Conservation (phyloP, 2,113 vertebrate species). For the Onychorhynchus coronatus region DNA sequence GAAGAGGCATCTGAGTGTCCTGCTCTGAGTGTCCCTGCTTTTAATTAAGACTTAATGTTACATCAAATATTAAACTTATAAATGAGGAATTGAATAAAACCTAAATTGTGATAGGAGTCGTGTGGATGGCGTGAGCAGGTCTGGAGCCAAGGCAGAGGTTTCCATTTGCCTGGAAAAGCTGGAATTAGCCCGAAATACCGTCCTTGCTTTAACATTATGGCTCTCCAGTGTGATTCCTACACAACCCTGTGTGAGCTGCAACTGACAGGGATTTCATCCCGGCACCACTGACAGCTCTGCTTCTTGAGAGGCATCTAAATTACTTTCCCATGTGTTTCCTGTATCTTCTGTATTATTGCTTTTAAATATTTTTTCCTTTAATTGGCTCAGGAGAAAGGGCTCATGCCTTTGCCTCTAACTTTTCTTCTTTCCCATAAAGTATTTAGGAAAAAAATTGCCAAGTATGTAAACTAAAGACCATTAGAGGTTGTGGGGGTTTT, state of each 20-base stretch:
- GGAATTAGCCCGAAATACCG: background rate
- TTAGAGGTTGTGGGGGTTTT: constrained; percentile 61
- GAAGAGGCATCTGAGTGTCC: background rate
- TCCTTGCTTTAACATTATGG: accelerated
- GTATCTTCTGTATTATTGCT: background rate
- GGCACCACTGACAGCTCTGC: background rate
- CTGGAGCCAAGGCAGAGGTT: background rate
- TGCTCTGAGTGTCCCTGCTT: background rate
- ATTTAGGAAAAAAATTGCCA: constrained; percentile 70
- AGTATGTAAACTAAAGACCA: constrained; percentile 80
- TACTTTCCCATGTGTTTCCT: background rate
- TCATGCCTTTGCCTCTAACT: constrained; percentile 54
- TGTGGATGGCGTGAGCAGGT: background rate
- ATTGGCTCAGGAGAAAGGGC: constrained; percentile 26
- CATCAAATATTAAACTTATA: background rate
- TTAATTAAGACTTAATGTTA: background rate
- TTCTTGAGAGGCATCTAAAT: background rate
- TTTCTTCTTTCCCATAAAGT: constrained; percentile 52
- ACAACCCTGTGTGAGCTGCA: accelerated
- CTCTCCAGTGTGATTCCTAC: background rate
- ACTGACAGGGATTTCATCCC: background rate
- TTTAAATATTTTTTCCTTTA: background rate
- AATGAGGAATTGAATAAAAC: background rate
- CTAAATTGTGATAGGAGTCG: background rate
- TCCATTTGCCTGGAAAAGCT: background rate